Percentiles rank a stretch among this genome's conserved stretches.
Conservation (phyloP, 2,113 vertebrate genomes). For the Vicugna pacos region DNA sequence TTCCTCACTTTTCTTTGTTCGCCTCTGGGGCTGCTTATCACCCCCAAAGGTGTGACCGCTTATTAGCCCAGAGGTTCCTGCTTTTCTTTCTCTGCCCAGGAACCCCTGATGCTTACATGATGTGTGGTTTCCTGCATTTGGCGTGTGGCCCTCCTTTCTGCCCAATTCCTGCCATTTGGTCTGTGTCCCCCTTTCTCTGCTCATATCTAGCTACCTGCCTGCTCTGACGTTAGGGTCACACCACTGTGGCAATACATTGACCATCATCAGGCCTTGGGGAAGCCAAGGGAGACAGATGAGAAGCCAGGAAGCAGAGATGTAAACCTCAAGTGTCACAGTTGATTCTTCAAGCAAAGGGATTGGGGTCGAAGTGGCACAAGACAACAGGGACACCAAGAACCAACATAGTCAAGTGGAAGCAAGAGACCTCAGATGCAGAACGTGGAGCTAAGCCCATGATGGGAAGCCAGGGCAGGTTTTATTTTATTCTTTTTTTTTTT, state of each 20-base stretch:
- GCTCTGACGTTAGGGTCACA: background rate
- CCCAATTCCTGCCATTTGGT: no score
- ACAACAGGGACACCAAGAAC: background rate
- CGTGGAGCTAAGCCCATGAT: background rate
- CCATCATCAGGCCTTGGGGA: background rate
- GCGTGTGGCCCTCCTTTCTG: no score
- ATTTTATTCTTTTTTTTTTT: background rate
- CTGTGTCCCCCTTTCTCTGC: no score
- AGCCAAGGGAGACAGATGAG: background rate
- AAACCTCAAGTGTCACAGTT: background rate
- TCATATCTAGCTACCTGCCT: no score
- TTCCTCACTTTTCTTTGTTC: no score
- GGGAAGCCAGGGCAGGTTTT: background rate
- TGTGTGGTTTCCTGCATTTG: no score
- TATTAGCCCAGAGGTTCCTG: no score
- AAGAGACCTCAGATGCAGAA: background rate
- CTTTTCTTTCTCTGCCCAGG: no score
- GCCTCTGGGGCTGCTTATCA: no score
- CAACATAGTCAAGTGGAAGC: background rate
- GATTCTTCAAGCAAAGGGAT: background rate
- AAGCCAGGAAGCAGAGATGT: background rate
- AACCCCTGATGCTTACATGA: no score
- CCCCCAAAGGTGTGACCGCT: no score
- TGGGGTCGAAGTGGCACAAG: background rate
- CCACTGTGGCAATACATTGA: no score